Evolutionary conservation across 2,797 vertebrate species (phyloP).

Genomic region (Clarias pachynema): DNA sequence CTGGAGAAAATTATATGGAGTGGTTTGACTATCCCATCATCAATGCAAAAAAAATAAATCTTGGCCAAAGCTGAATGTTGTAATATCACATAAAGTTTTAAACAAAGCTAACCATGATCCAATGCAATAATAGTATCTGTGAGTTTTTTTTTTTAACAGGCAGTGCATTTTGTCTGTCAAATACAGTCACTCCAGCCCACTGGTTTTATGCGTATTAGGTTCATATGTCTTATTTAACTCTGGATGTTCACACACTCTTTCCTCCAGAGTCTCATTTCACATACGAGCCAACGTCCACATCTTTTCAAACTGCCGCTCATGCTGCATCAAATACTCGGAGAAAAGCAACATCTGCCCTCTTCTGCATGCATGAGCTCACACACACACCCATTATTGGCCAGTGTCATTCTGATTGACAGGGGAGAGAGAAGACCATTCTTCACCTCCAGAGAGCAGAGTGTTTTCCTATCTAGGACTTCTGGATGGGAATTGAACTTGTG

Average conservation of each 20-base stretch:
- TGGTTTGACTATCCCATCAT: no score
- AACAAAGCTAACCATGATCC: no score
- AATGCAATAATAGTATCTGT: no score
- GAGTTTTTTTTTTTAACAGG: no score
- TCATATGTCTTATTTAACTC: neutral
- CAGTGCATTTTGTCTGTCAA: neutral
- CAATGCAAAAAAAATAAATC: no score
- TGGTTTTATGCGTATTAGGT: neutral
- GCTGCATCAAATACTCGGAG: neutral
- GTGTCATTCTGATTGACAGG: neutral
- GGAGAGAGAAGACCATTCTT: neutral
- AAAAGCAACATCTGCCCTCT: neutral
- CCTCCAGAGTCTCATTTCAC: neutral
- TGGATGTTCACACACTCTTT: neutral
- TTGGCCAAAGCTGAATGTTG: no score
- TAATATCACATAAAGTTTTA: no score
- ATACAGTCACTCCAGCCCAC: neutral
- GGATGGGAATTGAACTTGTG: neutral
- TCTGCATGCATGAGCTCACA: constrained; percentile 3
- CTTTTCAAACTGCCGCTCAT: neutral
- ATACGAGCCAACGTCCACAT: neutral
- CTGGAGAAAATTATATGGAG: no score
- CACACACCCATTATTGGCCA: neutral
- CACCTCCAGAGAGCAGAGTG: neutral
- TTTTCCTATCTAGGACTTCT: neutral